Evolutionary conservation across 2,113 vertebrate species (phyloP).

Genomic region (Poeciliopsis turrubarensis): DNA sequence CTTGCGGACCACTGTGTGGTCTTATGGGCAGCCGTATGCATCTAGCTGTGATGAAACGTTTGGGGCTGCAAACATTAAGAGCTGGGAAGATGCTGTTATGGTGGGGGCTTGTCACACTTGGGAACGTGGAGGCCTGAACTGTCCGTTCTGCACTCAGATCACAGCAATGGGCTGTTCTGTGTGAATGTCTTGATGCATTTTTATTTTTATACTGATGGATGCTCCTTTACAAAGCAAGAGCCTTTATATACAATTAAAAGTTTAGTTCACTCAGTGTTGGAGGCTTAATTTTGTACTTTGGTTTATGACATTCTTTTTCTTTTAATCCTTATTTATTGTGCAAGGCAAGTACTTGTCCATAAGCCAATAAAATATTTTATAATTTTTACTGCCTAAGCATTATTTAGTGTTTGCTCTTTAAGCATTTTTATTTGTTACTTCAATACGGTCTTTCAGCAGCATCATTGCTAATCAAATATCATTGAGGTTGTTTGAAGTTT

Average conservation of each 20-base stretch:
- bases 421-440: neutral
- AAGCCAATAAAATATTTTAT: constrained; percentile 73
- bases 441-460: neutral
- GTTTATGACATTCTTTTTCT: neutral
- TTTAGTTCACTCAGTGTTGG: constrained; percentile 23
- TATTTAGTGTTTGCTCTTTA: neutral
- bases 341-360: constrained; percentile 72
- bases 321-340: constrained; percentile 3
- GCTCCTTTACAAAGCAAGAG: constrained; percentile 42
- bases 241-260: constrained; percentile 52
- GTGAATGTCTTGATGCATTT: constrained; percentile 40
- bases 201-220: constrained; percentile 39
- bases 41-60: neutral
- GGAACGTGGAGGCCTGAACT: constrained; percentile 56
- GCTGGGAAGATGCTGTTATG: constrained; percentile 44
- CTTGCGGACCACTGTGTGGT: constrained; percentile 15
- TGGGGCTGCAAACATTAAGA: constrained; percentile 28
- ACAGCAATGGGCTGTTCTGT: constrained; percentile 31
- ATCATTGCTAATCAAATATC: neutral
- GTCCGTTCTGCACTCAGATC: constrained; percentile 21
- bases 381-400: neutral
- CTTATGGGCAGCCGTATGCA: constrained; percentile 52
- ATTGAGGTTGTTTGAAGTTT: neutral
- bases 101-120: constrained; percentile 22
- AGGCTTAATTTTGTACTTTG: neutral